These are phyloP conservation scores for Pseudoatta argentina DNA, from an alignment of 1,140 invertebrate genomes.

Conservation along the genomic window DNA sequence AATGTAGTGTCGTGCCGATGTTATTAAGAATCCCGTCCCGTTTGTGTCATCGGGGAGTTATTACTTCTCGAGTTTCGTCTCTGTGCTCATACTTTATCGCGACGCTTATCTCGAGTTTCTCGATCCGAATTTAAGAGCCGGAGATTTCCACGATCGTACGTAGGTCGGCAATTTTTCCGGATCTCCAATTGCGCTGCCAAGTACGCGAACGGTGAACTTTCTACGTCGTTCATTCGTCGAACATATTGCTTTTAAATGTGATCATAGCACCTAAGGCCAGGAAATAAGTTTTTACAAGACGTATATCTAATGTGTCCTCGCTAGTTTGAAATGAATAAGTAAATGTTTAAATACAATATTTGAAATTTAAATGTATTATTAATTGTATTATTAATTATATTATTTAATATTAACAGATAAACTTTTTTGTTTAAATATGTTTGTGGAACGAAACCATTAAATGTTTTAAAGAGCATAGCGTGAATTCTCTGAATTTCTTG, in stretches of 20 bases:
- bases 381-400: neutral
- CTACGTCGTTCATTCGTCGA: conserved; percentile 19
- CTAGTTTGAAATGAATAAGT: neutral
- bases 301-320: neutral
- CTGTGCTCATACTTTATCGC: conserved; percentile 39
- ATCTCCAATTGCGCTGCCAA: conserved; percentile 43
- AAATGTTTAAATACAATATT: neutral
- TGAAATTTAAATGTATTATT: neutral
- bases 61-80: conserved; percentile 57
- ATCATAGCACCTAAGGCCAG: neutral
- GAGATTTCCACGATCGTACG: conserved; percentile 43
- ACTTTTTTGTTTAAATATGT: neutral
- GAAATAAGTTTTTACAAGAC: neutral
- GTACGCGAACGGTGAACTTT: conserved; percentile 25
- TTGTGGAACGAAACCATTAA: neutral
- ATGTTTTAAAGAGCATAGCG: neutral
- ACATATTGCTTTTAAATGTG: conserved; percentile 18
- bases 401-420: neutral
- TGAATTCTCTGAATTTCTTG: neutral
- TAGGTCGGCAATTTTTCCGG: conserved; percentile 49
- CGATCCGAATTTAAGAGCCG: conserved; percentile 47
- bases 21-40: conserved; percentile 45
- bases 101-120: conserved; percentile 50
- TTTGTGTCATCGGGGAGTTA: conserved; percentile 57
- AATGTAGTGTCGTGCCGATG: conserved; percentile 14